Evolutionary conservation across 2,888 invertebrate species (phyloP).

Genomic region (Pheosia gnoma): DNA sequence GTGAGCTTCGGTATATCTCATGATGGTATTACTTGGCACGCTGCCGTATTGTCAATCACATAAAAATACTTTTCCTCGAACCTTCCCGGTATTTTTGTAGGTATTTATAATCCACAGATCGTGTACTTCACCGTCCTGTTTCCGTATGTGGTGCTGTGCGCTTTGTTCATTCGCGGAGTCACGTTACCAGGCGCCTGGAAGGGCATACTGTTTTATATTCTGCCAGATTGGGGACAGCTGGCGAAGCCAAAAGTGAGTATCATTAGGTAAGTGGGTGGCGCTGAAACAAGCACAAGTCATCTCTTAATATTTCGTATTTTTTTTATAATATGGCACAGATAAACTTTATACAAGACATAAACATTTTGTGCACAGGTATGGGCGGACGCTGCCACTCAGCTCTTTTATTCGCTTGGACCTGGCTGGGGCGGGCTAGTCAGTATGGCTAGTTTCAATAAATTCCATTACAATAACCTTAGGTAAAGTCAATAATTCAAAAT

Average conservation of each 20-base stretch:
- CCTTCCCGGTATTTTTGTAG: slow-evolving; percentile 22
- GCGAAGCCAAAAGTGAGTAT: slow-evolving; percentile 87
- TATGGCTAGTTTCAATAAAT: slow-evolving; percentile 93
- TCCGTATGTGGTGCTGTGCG: slow-evolving; percentile 89
- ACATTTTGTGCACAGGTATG: slow-evolving; percentile 86
- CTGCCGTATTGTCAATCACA: slow-evolving; percentile 53
- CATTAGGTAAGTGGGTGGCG: no score
- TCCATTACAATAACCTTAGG: slow-evolving; percentile 88
- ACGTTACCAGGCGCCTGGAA: slow-evolving; percentile 91
- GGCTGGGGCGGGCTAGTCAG: slow-evolving; percentile 94
- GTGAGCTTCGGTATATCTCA: slow-evolving; percentile 64
- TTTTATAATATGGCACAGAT: no score
- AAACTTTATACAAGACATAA: neutral
- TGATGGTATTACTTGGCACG: slow-evolving; percentile 47
- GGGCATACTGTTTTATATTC: slow-evolving; percentile 90
- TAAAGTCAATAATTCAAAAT: slow-evolving; percentile 39
- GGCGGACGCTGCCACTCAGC: slow-evolving; percentile 96
- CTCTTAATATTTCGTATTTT: no score
- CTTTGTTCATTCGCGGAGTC: slow-evolving; percentile 89
- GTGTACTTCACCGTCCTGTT: slow-evolving; percentile 95
- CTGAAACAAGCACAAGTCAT: no score
- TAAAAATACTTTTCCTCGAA: slow-evolving; percentile 34
- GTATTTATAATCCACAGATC: slow-evolving; percentile 57
- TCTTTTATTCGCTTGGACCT: slow-evolving; percentile 95
- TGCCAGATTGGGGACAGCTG: slow-evolving; percentile 91